A percentile compares a stretch with the other conserved stretches of the same genome.
Conservation (phyloP, 92 coral and sea anemone species). For the Porites evermanni region DNA sequence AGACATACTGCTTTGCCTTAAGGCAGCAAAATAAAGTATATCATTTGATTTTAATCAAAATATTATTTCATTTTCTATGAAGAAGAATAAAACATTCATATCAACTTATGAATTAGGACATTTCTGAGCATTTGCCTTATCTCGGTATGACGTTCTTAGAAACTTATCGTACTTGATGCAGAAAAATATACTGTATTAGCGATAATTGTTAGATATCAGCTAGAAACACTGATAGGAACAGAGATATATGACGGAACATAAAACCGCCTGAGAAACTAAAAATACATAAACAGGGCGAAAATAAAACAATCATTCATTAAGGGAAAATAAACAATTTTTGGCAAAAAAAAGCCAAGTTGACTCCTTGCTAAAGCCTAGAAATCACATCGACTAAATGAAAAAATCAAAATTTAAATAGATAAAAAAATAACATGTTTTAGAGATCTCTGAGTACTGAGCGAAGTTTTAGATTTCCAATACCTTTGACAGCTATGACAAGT, state of each 20-base stretch:
- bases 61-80: not conserved
- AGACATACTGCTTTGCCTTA: not conserved
- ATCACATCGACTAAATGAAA: not conserved
- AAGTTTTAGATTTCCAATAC: constrained; percentile 1
- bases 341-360: not conserved
- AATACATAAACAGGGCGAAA: not conserved
- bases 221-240: constrained; percentile 12
- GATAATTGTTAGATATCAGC: constrained; percentile 19
- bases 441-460: not conserved
- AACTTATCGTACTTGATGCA: constrained; percentile 23
- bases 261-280: not conserved
- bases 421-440: not conserved
- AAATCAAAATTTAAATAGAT: constrained; percentile 5
- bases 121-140: constrained; percentile 3
- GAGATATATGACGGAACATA: not conserved
- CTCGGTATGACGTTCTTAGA: constrained; percentile 1
- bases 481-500: not conserved
- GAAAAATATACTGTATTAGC: not conserved
- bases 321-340: not conserved
- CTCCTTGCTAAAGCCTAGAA: not conserved
- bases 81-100: constrained; percentile 4
- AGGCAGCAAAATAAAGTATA: not conserved
- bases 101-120: not conserved
- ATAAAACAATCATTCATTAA: not conserved
- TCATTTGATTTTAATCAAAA: not conserved